These are phyloP conservation scores for Amphimallon solstitiale DNA, from an alignment of 2,888 invertebrate genomes.

Conservation along the genomic window DNA sequence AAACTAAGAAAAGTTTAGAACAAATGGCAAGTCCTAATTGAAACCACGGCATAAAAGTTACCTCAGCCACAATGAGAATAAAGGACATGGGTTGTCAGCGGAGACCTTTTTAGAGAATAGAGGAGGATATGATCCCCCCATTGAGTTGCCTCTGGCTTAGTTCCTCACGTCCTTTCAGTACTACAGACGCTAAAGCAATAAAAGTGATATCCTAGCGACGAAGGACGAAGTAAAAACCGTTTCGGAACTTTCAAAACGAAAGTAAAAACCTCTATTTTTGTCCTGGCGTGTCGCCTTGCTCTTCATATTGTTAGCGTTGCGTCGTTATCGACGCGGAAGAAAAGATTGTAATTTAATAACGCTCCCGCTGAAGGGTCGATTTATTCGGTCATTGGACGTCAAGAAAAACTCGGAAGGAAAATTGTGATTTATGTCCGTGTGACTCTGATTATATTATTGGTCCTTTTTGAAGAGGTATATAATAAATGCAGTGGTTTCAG, in stretches of 20 bases:
- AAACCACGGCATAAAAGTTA: constrained; percentile 25
- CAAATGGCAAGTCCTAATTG: constrained; percentile 18
- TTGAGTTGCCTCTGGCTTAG: not conserved
- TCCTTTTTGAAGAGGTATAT: too few relatives aligned
- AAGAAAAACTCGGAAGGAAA: constrained; percentile 6
- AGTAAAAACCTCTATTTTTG: constrained; percentile 19
- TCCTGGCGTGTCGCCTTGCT: constrained; percentile 1
- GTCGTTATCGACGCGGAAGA: constrained; percentile 30
- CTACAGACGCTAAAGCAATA: constrained; percentile 24
- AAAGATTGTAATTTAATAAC: constrained; percentile 30
- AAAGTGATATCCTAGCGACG: constrained; percentile 14
- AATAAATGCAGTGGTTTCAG: too few relatives aligned
- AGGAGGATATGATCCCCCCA: constrained; percentile 19
- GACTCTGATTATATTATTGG: constrained; percentile 7
- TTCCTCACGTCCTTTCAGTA: constrained; percentile 3
- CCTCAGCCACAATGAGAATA: constrained; percentile 15
- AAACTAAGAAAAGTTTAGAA: too few relatives aligned
- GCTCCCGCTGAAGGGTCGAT: constrained; percentile 29
- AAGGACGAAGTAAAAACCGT: constrained; percentile 17
- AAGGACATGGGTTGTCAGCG: constrained; percentile 28
- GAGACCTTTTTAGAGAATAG: constrained; percentile 19
- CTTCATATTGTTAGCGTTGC: constrained; percentile 20
- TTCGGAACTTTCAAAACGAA: constrained; percentile 32
- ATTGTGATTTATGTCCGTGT: constrained; percentile 19
- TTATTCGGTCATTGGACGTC: constrained; percentile 30